Percentiles rank a stretch among this genome's conserved stretches.
Conservation (phyloP, 2,888 invertebrate species). For the Papilio demoleus region DNA sequence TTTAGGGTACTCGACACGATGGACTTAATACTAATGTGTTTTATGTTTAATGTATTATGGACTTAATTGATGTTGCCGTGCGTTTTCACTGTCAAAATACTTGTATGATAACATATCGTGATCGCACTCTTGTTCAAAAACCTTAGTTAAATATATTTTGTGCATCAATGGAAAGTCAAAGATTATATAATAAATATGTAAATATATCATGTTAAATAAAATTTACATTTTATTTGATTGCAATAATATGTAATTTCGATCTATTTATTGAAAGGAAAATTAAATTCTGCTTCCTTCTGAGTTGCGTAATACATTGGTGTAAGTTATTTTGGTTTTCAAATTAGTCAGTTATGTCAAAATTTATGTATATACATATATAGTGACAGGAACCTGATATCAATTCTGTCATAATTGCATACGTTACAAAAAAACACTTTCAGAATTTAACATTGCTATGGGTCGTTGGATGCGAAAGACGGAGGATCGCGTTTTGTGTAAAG, state of each 20-base stretch:
- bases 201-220: background rate
- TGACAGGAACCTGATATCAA: no score
- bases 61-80: background rate
- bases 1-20: conserved; percentile 48
- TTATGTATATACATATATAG: background rate
- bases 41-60: background rate
- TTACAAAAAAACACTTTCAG: no score
- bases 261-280: background rate
- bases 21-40: conserved; percentile 40
- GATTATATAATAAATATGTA: background rate
- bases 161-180: background rate
- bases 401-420: no score
- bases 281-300: conserved; percentile 2
- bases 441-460: no score
- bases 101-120: background rate
- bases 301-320: background rate
- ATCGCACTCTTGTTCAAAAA: background rate
- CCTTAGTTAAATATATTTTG: background rate
- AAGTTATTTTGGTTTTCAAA: conserved; percentile 6
- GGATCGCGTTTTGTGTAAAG: no score
- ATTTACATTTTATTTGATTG: background rate
- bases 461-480: no score
- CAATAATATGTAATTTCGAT: conserved; percentile 1
- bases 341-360: background rate
- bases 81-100: background rate